phyloP scores from a whole-genome alignment of 37 sponge, comb jelly and placozoan species.

The Chondrilla cf. caribensis region DNA sequence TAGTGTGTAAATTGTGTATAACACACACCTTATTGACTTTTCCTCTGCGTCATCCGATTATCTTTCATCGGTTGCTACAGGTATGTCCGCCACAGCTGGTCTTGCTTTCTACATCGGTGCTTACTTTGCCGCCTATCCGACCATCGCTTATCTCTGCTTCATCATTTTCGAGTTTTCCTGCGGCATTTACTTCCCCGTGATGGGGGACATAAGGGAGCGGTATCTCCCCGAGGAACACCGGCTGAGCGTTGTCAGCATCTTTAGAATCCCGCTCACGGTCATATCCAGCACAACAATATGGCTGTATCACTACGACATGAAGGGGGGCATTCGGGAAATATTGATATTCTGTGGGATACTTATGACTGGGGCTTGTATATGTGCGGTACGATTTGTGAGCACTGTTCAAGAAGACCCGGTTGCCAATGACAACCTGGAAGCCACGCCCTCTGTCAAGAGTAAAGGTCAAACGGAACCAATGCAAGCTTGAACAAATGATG shows the following conservation, averaged over 20 bases:
- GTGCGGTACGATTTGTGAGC: slow-evolving; percentile 53
- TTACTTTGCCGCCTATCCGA: slow-evolving; percentile 28
- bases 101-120: slow-evolving; percentile 21
- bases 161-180: slow-evolving; percentile 65
- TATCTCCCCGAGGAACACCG: slow-evolving; percentile 64
- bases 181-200: slow-evolving; percentile 77
- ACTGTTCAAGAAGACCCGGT: background rate
- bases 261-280: slow-evolving; percentile 76
- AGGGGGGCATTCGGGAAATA: slow-evolving; percentile 56
- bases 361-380: slow-evolving; percentile 49
- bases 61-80: no score
- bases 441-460: no score
- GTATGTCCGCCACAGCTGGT: background rate
- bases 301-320: slow-evolving; percentile 51
- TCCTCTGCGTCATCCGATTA: no score
- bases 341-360: slow-evolving; percentile 56
- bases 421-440: no score
- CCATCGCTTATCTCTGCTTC: slow-evolving; percentile 55
- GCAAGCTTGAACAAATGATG: no score
- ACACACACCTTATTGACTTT: no score
- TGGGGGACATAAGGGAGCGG: slow-evolving; percentile 52
- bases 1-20: no score
- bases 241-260: slow-evolving; percentile 63
- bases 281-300: slow-evolving; percentile 55
- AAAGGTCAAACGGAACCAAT: no score